These are phyloP conservation scores for Nomada fucata DNA, from an alignment of 2,888 invertebrate species.

Conservation along the genomic window DNA sequence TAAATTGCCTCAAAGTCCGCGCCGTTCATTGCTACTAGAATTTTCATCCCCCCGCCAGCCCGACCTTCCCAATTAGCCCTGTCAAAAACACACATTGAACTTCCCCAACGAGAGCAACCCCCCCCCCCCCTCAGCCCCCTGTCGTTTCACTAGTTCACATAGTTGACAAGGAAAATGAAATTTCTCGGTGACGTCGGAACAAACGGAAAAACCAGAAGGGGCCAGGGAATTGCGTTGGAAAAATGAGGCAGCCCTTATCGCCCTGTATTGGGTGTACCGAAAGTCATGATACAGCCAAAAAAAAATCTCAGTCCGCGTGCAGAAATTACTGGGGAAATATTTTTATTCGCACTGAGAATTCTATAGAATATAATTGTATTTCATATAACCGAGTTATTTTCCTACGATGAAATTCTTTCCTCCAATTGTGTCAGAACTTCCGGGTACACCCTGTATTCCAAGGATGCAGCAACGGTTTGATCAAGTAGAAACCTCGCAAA, in stretches of 20 bases:
- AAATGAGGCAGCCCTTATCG: slow-evolving; percentile 40
- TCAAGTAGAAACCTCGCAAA: slow-evolving; percentile 41
- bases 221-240: slow-evolving; percentile 39
- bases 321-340: too few relatives aligned
- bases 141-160: not conserved
- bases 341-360: too few relatives aligned
- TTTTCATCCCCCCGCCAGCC: not conserved
- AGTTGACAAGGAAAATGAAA: slow-evolving; percentile 44
- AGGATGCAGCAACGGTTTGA: slow-evolving; percentile 51
- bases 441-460: slow-evolving; percentile 28
- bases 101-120: not conserved
- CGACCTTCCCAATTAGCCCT: slow-evolving; percentile 39
- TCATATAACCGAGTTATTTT: too few relatives aligned
- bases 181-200: slow-evolving; percentile 33
- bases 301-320: too few relatives aligned
- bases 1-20: slow-evolving; percentile 24
- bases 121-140: not conserved
- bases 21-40: not conserved
- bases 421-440: too few relatives aligned
- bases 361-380: too few relatives aligned
- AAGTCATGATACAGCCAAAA: too few relatives aligned
- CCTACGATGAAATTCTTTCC: too few relatives aligned
- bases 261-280: slow-evolving; percentile 20
- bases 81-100: slow-evolving; percentile 46
- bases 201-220: slow-evolving; percentile 31